Percentiles rank a stretch among this genome's conserved stretches.
These are phyloP conservation scores for Artemisiospiza belli DNA, from an alignment of 2,113 vertebrate genomes.

Conservation along the genomic window DNA sequence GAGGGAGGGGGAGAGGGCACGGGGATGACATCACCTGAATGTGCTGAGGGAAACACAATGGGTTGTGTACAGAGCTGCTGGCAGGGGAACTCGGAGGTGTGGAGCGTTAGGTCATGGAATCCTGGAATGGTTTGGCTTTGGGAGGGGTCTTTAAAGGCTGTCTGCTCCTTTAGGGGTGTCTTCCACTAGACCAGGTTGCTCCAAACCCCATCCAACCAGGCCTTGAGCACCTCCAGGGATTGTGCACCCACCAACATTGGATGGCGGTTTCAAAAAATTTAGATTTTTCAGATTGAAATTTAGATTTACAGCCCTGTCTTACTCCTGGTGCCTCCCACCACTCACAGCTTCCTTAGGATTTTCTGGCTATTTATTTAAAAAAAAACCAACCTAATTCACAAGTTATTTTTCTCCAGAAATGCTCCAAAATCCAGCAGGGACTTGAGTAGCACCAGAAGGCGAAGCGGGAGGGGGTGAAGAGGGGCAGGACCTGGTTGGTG, in stretches of 20 bases:
- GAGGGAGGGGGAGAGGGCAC: neutral
- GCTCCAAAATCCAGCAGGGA: neutral
- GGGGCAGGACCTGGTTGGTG: neutral
- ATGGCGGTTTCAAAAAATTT: neutral
- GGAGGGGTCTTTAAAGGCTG: neutral
- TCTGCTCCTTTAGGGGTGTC: neutral
- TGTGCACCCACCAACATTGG: too few relatives aligned
- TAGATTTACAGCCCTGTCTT: neutral
- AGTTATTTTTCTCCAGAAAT: neutral
- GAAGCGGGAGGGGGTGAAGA: accelerated
- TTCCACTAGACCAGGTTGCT: neutral
- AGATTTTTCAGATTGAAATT: accelerated
- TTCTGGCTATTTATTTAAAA: neutral
- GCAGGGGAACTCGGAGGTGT: neutral
- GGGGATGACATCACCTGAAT: neutral
- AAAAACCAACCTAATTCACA: neutral
- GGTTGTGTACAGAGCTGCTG: neutral
- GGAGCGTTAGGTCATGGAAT: neutral
- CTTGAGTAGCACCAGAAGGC: neutral
- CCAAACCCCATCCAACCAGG: neutral
- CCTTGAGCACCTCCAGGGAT: neutral
- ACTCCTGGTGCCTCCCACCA: neutral
- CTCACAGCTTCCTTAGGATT: neutral
- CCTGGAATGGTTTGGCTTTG: neutral
- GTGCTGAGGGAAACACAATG: neutral